A percentile compares a stretch with the other conserved stretches of the same genome.
These are phyloP conservation scores for Narcine bancroftii DNA, from an alignment of 2,113 vertebrate genomes.

Conservation along the genomic window DNA sequence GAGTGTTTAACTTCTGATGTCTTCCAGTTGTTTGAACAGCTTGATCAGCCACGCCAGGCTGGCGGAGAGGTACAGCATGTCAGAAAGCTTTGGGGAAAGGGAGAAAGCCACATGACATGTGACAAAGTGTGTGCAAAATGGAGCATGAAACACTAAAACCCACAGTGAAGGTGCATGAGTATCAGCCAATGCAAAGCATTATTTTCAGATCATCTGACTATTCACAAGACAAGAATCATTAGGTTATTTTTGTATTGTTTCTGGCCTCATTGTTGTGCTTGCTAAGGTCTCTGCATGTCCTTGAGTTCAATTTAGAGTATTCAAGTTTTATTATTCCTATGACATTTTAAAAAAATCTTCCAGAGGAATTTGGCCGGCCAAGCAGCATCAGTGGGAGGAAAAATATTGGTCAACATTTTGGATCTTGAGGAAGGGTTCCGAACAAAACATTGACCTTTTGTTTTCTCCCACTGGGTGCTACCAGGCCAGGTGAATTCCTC, in stretches of 20 bases:
- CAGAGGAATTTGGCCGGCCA: no score
- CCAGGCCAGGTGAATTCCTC: no score
- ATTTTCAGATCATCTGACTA: neutral
- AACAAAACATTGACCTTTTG: no score
- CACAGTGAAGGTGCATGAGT: slow-evolving; percentile 41
- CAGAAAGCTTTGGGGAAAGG: slow-evolving; percentile 53
- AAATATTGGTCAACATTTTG: no score
- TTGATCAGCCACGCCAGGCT: slow-evolving; percentile 88
- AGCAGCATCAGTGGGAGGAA: no score
- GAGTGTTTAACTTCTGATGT: slow-evolving; percentile 99
- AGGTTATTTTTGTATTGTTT: slow-evolving; percentile 13
- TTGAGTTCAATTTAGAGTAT: neutral
- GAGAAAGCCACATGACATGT: slow-evolving; percentile 40
- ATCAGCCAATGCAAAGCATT: slow-evolving; percentile 9
- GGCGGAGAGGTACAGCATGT: slow-evolving; percentile 60
- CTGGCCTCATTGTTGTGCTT: neutral
- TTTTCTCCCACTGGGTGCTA: no score
- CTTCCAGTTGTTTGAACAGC: slow-evolving; percentile 99
- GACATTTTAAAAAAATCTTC: no score
- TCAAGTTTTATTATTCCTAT: slow-evolving; percentile 3
- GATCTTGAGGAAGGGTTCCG: no score
- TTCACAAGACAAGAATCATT: neutral
- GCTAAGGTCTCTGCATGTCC: neutral
- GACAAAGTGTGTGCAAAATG: slow-evolving; percentile 38
- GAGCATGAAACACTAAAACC: slow-evolving; percentile 39